These are phyloP conservation scores for Phyllostomus hastatus DNA, from an alignment of 2,113 vertebrate species.

Conservation along the genomic window DNA sequence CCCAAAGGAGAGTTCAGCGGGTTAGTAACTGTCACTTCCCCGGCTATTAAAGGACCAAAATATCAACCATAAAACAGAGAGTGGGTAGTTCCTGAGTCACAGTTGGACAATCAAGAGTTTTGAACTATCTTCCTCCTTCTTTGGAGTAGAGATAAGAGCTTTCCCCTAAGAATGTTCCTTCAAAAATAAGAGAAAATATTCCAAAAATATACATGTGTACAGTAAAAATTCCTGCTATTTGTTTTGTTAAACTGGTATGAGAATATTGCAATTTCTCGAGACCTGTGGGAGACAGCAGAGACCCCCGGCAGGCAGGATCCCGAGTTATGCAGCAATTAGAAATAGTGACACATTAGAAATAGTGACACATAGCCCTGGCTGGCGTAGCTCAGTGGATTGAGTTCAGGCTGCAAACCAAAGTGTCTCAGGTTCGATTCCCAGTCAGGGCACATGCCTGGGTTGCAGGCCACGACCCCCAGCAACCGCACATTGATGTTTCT, in stretches of 20 bases:
- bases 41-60: neutral
- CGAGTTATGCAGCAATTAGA: fast-evolving
- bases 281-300: fast-evolving
- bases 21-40: too few species aligned
- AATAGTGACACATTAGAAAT: neutral
- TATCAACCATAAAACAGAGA: neutral
- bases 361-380: too few species aligned
- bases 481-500: too few species aligned
- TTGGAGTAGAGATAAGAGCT: neutral
- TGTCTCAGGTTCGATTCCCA: too few species aligned
- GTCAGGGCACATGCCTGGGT: too few species aligned
- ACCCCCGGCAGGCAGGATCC: fast-evolving
- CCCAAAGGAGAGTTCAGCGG: neutral
- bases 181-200: neutral
- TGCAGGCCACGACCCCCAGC: too few species aligned
- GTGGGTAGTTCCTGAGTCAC: neutral
- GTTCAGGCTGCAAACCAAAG: too few species aligned
- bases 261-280: neutral
- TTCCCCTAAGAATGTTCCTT: neutral
- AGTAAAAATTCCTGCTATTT: neutral
- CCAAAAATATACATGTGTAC: neutral
- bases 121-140: neutral
- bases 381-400: too few species aligned
- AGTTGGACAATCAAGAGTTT: neutral
- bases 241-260: neutral